A percentile compares a stretch with the other conserved stretches of the same genome.
Conservation (phyloP, 2,888 invertebrate genomes). For the Agonopterix alstromeriana region DNA sequence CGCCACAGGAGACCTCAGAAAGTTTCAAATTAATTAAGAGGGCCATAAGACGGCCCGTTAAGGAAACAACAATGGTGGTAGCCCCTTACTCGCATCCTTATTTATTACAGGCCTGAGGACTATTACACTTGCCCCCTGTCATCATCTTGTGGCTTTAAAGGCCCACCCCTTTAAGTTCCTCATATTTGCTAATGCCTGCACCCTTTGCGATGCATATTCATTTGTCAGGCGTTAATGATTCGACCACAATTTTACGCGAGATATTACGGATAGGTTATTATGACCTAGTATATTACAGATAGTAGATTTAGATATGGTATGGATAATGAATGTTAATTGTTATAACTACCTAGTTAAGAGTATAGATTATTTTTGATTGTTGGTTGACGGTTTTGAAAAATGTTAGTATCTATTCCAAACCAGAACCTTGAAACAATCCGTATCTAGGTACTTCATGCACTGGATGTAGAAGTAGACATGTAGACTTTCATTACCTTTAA, state of each 20-base stretch:
- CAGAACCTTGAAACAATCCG: too few relatives aligned
- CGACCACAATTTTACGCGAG: slow-evolving; percentile 8
- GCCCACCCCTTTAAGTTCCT: slow-evolving; percentile 29
- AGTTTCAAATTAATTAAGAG: slow-evolving; percentile 77
- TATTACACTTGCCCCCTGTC: slow-evolving; percentile 49
- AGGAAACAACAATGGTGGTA: slow-evolving; percentile 69
- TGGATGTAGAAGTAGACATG: too few relatives aligned
- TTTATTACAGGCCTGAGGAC: slow-evolving; percentile 61
- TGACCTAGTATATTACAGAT: too few relatives aligned
- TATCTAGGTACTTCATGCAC: too few relatives aligned
- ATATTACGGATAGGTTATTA: background rate
- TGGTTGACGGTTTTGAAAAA: too few relatives aligned
- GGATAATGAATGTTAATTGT: too few relatives aligned
- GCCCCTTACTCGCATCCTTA: slow-evolving; percentile 52
- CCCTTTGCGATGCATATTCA: slow-evolving; percentile 44
- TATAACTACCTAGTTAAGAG: too few relatives aligned
- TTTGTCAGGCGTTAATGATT: slow-evolving; percentile 26
- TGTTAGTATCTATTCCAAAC: too few relatives aligned
- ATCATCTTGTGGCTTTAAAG: slow-evolving; percentile 50
- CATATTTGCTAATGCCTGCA: slow-evolving; percentile 36
- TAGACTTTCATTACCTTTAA: too few relatives aligned
- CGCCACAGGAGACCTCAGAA: slow-evolving; percentile 74
- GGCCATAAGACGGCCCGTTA: slow-evolving; percentile 74
- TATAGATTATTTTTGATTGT: too few relatives aligned
- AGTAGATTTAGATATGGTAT: too few relatives aligned